Evolutionary conservation across 2,797 vertebrate genomes (phyloP), one percentile per base, ranked within the genome.

Genomic region (Leptatherina wallacei): DNA sequence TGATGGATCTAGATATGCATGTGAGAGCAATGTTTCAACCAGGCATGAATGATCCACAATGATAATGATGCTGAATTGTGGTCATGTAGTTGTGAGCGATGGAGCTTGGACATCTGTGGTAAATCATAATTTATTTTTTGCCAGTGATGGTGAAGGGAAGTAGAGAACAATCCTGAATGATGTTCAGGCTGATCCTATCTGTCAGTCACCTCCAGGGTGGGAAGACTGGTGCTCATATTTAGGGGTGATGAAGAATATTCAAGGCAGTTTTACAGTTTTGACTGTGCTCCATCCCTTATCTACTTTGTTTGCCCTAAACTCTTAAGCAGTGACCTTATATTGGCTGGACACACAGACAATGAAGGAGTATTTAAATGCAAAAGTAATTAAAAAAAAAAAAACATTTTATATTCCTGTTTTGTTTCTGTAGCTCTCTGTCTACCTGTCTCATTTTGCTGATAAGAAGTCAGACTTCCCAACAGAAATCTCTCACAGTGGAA

Each of bases 131-230:
- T 22, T 51, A 6, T 83, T 84, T 86, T 32, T 78, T 85, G 77
- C 61, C 64, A n/a, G 61, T 77, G 88, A 90, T 2, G 62, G 54
- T 75, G 88, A 90, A 2, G 56, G 59, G 77, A 80, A 77, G 76
- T 64, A 60, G 70, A 60, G 51, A 64, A 75, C 58, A 35, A 13
- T 35, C 75, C 69, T 87, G 88, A 92, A 65, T 84, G 89, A 86
- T 88, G 83, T 51, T 82, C 74, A 20, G 57, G 52, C 81, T 87
- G 89, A 92, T 90, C 66, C 59, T 78, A 82, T 89, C 75, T 88
- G 89, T 92, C 90, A 90, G 69, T 83, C 77, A 82, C 73, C 89
- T 85, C 68, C 77, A 77, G 83, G 86, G 67, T 63, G 49, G 77
- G 60, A 77, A 47, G 71, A 73, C 77, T 73, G 49, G 35, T 63